Conservation (phyloP, 2,888 invertebrate genomes). For the Encarsia formosa region DNA sequence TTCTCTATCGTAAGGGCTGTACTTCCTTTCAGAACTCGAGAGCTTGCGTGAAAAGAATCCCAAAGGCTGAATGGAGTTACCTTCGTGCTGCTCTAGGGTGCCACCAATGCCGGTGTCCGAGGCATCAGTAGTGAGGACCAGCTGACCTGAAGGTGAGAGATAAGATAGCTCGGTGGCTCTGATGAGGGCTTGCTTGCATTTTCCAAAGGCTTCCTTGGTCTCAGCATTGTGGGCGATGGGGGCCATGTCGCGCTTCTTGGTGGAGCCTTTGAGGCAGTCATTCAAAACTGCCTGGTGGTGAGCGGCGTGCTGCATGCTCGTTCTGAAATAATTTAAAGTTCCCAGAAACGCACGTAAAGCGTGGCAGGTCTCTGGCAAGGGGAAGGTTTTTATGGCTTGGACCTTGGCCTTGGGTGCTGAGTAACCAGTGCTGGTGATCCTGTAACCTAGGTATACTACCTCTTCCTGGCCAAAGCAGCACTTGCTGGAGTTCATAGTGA, state of each 20-base stretch:
- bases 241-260: neutral
- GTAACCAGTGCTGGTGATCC: no score
- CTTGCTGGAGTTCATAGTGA: slow-evolving; percentile 2
- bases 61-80: slow-evolving; percentile 19
- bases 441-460: no score
- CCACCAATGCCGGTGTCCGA: slow-evolving; percentile 27
- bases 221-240: neutral
- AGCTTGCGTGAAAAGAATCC: slow-evolving; percentile 19
- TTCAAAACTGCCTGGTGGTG: no score
- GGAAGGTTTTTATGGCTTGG: no score
- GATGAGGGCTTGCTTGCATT: neutral
- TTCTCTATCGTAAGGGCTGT: no score
- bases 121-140: slow-evolving; percentile 10
- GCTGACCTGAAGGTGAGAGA: neutral
- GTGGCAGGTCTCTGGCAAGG: neutral
- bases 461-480: neutral
- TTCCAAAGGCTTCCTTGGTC: neutral
- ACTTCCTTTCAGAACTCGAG: slow-evolving; percentile 1
- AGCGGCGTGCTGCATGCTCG: neutral
- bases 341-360: neutral
- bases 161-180: neutral
- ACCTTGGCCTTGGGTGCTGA: no score
- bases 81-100: slow-evolving; percentile 22
- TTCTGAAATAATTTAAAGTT: neutral
- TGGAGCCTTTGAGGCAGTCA: no score